Conservation (phyloP, 2,113 vertebrate species). For the Gila orcuttii region DNA sequence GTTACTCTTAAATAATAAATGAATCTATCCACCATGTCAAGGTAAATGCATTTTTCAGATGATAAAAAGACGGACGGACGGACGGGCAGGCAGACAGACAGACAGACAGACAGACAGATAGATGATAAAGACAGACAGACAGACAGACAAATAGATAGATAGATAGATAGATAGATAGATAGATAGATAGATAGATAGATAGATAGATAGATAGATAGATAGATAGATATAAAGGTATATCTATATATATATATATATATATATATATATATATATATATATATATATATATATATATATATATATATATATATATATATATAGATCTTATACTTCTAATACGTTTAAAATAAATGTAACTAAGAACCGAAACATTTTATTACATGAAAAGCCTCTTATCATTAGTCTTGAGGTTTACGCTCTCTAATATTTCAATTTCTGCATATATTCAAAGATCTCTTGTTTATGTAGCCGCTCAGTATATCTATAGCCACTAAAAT, state of each 20-base stretch:
- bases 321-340: not conserved
- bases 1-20: not conserved
- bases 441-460: not conserved
- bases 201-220: too few species aligned
- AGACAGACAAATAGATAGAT: not conserved
- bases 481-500: not conserved
- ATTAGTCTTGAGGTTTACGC: not conserved
- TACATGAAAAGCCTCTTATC: not conserved
- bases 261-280: too few species aligned
- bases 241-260: too few species aligned
- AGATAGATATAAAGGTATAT: too few species aligned
- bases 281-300: too few species aligned
- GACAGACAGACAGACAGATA: not conserved
- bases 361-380: not conserved
- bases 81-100: too few species aligned
- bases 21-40: not conserved
- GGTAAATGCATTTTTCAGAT: not conserved
- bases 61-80: not conserved
- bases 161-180: not conserved
- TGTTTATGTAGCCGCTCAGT: not conserved
- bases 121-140: too few species aligned
- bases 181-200: too few species aligned
- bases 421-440: not conserved
- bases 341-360: not conserved
- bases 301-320: rapidly evolving